phyloP scores from a whole-genome alignment of 1,140 invertebrate species.

The Aphaenogaster floridana region DNA sequence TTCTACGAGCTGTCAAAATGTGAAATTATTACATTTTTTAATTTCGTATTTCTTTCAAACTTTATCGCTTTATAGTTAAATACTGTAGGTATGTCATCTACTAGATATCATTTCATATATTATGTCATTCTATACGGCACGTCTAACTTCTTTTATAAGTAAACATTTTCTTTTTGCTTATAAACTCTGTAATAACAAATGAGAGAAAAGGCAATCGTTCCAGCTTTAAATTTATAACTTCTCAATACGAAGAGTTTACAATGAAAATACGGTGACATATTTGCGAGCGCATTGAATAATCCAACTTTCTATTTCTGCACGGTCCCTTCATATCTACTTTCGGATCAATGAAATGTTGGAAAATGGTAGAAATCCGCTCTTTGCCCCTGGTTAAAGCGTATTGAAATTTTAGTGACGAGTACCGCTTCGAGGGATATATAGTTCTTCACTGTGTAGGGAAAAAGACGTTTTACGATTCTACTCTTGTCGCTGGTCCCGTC shows the following conservation, averaged over 20 bases:
- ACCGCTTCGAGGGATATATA: constrained; percentile 46
- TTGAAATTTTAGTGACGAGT: constrained; percentile 26
- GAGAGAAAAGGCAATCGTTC: background rate
- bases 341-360: background rate
- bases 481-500: constrained; percentile 44
- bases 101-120: background rate
- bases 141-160: background rate
- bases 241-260: background rate
- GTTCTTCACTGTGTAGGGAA: constrained; percentile 43
- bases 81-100: background rate
- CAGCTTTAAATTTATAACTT: background rate
- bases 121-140: background rate
- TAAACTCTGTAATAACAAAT: background rate
- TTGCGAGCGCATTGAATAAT: constrained; percentile 11
- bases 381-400: background rate
- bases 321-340: background rate
- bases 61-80: background rate
- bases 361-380: constrained; percentile 4
- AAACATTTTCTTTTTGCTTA: background rate
- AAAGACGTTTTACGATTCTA: constrained; percentile 68
- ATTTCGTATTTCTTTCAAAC: background rate
- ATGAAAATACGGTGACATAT: background rate
- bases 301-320: constrained; percentile 10
- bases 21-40: constrained; percentile 13
- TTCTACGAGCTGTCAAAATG: background rate